phyloP scores from a whole-genome alignment of 2,113 vertebrate genomes.

The Calonectris borealis region DNA sequence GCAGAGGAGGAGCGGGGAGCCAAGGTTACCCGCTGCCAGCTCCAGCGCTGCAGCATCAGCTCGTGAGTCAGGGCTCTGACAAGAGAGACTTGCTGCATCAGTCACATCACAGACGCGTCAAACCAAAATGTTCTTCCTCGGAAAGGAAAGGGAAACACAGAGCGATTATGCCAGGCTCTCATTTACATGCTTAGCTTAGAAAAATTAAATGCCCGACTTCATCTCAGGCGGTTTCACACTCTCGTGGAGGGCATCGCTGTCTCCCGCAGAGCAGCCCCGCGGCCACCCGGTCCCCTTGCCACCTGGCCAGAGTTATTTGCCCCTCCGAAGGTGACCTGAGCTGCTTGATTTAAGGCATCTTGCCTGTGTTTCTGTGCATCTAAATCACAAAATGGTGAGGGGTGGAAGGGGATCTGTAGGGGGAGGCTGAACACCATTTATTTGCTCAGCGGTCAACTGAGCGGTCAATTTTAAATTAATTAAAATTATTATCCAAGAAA shows the following conservation, averaged over 20 bases:
- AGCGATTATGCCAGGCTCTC: neutral
- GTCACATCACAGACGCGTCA: slow-evolving; percentile 26
- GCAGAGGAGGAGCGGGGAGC: neutral
- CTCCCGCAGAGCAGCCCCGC: neutral
- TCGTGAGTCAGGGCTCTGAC: neutral
- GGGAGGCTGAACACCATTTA: neutral
- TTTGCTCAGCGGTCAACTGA: neutral
- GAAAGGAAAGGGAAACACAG: slow-evolving; percentile 17
- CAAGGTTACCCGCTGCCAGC: neutral
- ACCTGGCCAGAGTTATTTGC: neutral
- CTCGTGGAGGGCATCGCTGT: neutral
- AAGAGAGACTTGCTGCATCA: neutral
- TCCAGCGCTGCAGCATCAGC: slow-evolving; percentile 1
- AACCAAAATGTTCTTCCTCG: slow-evolving; percentile 2
- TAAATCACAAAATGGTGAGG: neutral
- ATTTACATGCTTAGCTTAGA: neutral
- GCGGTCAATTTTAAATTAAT: neutral
- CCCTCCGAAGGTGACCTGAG: neutral
- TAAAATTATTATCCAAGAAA: neutral
- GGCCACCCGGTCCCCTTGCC: neutral
- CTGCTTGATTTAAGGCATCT: neutral
- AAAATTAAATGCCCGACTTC: neutral
- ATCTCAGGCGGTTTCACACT: neutral
- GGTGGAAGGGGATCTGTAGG: neutral
- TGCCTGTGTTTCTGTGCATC: neutral